phyloP scores from a whole-genome alignment of 2,113 vertebrate genomes.

The Platichthys flesus region DNA sequence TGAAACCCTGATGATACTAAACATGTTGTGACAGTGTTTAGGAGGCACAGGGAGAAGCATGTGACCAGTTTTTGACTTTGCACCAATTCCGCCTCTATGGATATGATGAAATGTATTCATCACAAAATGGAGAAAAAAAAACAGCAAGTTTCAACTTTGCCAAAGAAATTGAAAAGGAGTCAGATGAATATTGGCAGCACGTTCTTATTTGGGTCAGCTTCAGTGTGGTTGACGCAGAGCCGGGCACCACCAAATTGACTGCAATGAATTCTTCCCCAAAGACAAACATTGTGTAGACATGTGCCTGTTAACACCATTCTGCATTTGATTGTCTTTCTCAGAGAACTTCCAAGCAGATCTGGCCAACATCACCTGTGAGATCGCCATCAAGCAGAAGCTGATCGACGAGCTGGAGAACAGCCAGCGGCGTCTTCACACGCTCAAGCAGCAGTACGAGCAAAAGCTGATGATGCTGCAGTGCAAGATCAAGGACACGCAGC shows the following conservation, averaged over 20 bases:
- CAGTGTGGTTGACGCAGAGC: neutral
- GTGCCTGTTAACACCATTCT: neutral
- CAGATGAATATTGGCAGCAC: too few species aligned
- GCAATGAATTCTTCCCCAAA: neutral
- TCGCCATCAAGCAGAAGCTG: conserved; percentile 98
- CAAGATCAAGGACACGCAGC: conserved; percentile 95
- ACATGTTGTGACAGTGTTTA: too few species aligned
- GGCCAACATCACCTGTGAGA: conserved; percentile 98
- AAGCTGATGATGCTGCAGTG: conserved; percentile 97
- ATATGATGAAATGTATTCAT: too few species aligned
- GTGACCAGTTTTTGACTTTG: too few species aligned
- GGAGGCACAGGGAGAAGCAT: too few species aligned
- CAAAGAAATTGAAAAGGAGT: too few species aligned
- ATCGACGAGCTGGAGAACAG: conserved; percentile 98
- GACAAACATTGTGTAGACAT: neutral
- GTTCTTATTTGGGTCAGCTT: neutral
- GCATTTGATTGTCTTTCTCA: conserved; percentile 5
- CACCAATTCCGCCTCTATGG: too few species aligned
- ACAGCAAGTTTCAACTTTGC: too few species aligned
- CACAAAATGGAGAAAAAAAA: too few species aligned
- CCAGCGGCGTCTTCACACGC: conserved; percentile 92
- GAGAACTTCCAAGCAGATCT: conserved; percentile 95
- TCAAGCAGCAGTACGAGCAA: conserved; percentile 97
- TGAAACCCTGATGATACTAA: too few species aligned
- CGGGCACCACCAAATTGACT: neutral